Evolutionary conservation across 2,888 invertebrate genomes (phyloP).

Genomic region (Neoitamus cyanurus): DNA sequence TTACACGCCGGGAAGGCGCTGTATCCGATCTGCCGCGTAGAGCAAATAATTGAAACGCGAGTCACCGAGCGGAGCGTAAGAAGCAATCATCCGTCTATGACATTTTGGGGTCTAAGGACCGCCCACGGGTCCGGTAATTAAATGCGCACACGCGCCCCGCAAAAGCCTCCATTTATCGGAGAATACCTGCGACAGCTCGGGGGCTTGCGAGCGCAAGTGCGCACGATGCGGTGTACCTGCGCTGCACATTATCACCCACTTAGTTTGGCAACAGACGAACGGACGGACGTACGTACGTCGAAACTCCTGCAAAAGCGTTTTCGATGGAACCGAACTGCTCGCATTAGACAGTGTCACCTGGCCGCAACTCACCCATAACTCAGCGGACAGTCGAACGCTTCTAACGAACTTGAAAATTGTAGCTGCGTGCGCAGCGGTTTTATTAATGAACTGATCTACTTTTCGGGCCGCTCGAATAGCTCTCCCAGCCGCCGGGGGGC

Average conservation of each 20-base stretch:
- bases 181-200: background rate
- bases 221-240: background rate
- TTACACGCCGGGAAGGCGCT: background rate
- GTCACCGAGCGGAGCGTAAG: background rate
- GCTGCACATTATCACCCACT: slow-evolving; percentile 25
- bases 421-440: background rate
- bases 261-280: background rate
- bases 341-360: slow-evolving; percentile 24
- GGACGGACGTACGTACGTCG: background rate
- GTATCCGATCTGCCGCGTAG: background rate
- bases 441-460: slow-evolving; percentile 33
- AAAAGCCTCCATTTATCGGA: slow-evolving; percentile 33
- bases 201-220: background rate
- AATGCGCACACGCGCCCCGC: slow-evolving; percentile 22
- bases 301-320: background rate
- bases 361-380: background rate
- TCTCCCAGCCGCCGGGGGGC: too few species aligned
- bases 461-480: background rate
- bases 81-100: slow-evolving; percentile 37
- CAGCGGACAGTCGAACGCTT: slow-evolving; percentile 28
- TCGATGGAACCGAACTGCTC: background rate
- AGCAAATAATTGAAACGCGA: slow-evolving; percentile 2
- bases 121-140: slow-evolving; percentile 29
- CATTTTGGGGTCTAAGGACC: slow-evolving; percentile 37
- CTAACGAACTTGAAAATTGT: slow-evolving; percentile 37